Evolutionary conservation across 2,888 invertebrate genomes (phyloP), one percentile per base, ranked within the genome.

Genomic region (Galerucella nymphaeae): DNA sequence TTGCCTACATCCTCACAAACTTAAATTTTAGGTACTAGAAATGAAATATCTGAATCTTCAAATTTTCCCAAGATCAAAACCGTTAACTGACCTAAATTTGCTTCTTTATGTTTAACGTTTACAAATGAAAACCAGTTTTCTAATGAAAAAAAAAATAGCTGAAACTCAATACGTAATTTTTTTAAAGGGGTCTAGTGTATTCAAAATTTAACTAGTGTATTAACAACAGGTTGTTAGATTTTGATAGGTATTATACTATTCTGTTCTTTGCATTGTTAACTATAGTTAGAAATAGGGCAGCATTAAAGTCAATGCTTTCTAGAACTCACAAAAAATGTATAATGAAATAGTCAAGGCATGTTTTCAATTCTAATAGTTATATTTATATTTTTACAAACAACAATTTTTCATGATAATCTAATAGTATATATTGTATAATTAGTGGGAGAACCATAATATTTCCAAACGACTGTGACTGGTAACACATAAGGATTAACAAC

Each of bases 21-120:
- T 14, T 45, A 45, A 45, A 45, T 53, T 53, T 10, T 4, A 53
- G 53, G 3, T 9, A 53, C 53, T 53, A 18, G 18, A 53, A 18
- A 18, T 18, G 18, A 10, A 53, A 14, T 14, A 45, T 45, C 45
- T 13, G 14, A 45, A 45, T 14, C 6, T 14, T 45, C 8, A 38
- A 38, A 14, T 45, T 45, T 18, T 16, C 16, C n/a, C 16, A n/a
- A 42, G 18, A 18, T 62, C 18, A 23, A 67, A 71, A 68, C 75
- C 77, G 74, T 75, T 75, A 71, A 73, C 75, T 67, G 68, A 50
- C 41, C 67, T 50, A 72, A 77, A 76, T 76, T 72, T 64, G 74
- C 65, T 72, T 72, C 70, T 63, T 74, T 77, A 75, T 76, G 58
- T 62, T 50, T 30, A 55, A 66, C 18, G 41, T 48, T 62, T 53